phyloP scores from a whole-genome alignment of 2,797 vertebrate species.

The Etheostoma perlongum region DNA sequence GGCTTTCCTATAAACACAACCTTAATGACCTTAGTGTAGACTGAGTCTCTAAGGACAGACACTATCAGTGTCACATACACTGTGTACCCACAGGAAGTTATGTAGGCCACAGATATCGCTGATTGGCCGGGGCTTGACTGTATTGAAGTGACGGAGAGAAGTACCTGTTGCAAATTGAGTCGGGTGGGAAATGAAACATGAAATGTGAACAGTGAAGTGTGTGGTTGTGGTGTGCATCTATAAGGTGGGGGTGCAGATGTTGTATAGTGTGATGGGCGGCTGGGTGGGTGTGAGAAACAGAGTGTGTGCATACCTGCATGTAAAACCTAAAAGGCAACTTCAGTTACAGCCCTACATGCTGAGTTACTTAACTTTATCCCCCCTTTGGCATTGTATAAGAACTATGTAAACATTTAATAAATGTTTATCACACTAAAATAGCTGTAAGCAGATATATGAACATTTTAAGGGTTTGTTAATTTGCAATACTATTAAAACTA shows the following conservation, averaged over 20 bases:
- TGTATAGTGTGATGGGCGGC: conserved; percentile 1
- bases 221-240: conserved; percentile 15
- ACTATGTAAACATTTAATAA: not conserved
- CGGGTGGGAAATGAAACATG: not conserved
- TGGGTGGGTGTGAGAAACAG: not conserved
- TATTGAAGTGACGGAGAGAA: not conserved
- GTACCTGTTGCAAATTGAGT: not conserved
- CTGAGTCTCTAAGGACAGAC: conserved; percentile 55
- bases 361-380: not conserved
- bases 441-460: not conserved
- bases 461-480: not conserved
- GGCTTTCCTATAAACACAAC: conserved; percentile 42
- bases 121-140: not conserved
- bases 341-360: not conserved
- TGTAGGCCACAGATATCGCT: not conserved
- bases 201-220: conserved; percentile 10
- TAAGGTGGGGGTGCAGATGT: conserved; percentile 5
- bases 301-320: not conserved
- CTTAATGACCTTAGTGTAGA: conserved; percentile 51
- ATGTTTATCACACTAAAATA: not conserved
- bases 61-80: conserved; percentile 20
- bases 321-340: conserved; percentile 9
- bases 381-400: not conserved
- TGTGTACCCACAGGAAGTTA: conserved; percentile 28
- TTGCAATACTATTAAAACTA: too few species aligned